Conservation (phyloP, 2,888 invertebrate species). For the Scaptomyza polygonia region DNA sequence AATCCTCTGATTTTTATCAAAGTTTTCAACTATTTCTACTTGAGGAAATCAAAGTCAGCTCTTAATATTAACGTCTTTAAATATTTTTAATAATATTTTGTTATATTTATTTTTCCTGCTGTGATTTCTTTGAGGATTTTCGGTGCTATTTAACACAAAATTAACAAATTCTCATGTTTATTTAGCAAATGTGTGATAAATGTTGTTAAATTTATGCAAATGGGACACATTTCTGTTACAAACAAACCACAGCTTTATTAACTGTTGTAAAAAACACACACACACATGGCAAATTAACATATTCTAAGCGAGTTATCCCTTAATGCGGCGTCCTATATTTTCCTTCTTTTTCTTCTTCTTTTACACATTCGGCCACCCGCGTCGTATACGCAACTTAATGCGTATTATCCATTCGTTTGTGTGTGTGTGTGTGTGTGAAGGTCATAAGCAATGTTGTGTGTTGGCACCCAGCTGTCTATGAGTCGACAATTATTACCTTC, state of each 20-base stretch:
- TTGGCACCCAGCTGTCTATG: conserved; percentile 54
- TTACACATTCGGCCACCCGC: conserved; percentile 25
- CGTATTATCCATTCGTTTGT: conserved; percentile 11
- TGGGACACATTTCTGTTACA: conserved; percentile 28
- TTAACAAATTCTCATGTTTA: background rate
- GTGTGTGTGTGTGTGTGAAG: conserved; percentile 32
- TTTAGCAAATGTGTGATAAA: conserved; percentile 4
- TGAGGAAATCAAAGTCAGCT: too few relatives aligned
- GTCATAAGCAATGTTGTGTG: conserved; percentile 36
- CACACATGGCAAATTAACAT: conserved; percentile 62
- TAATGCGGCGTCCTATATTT: conserved; percentile 50
- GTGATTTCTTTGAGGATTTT: too few relatives aligned
- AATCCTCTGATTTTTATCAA: too few relatives aligned
- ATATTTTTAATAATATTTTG: too few relatives aligned
- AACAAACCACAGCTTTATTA: conserved; percentile 25
- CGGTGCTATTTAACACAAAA: background rate
- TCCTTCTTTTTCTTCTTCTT: background rate
- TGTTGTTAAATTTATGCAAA: conserved; percentile 46
- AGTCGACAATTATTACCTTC: conserved; percentile 11
- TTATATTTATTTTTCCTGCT: background rate
- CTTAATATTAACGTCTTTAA: too few relatives aligned
- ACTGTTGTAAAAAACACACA: conserved; percentile 17
- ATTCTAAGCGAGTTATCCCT: conserved; percentile 68
- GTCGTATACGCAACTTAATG: conserved; percentile 52
- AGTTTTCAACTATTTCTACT: too few relatives aligned